Conservation (phyloP, 2,113 vertebrate species). For the Sebastes fasciatus region DNA sequence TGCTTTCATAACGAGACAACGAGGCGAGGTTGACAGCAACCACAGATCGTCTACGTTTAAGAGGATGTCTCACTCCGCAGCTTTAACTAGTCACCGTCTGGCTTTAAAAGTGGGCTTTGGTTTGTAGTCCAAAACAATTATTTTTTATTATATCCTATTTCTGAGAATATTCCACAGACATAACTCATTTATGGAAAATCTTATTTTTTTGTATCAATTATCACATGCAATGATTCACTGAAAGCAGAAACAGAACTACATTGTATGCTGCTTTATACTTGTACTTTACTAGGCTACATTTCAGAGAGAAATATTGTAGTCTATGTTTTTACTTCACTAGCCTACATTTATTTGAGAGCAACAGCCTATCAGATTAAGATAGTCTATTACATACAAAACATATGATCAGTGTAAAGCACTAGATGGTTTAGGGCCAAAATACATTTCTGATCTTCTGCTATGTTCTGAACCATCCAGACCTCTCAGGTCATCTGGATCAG, state of each 20-base stretch:
- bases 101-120: neutral
- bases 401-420: neutral
- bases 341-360: neutral
- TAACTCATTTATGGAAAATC: neutral
- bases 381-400: no score
- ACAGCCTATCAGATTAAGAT: neutral
- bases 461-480: no score
- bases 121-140: neutral
- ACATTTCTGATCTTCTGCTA: no score
- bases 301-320: neutral
- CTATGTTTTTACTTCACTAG: neutral
- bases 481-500: no score
- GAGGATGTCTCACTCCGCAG: conserved; percentile 27
- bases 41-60: neutral
- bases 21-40: conserved; percentile 4
- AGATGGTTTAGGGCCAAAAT: no score
- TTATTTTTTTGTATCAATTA: neutral
- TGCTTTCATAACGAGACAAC: neutral
- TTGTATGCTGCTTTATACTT: neutral
- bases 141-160: neutral
- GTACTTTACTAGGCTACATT: neutral
- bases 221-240: neutral
- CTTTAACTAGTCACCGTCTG: neutral
- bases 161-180: neutral
- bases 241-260: neutral